These are phyloP conservation scores for Lepus townsendii DNA, from an alignment of 2,797 vertebrate genomes.

Conservation along the genomic window DNA sequence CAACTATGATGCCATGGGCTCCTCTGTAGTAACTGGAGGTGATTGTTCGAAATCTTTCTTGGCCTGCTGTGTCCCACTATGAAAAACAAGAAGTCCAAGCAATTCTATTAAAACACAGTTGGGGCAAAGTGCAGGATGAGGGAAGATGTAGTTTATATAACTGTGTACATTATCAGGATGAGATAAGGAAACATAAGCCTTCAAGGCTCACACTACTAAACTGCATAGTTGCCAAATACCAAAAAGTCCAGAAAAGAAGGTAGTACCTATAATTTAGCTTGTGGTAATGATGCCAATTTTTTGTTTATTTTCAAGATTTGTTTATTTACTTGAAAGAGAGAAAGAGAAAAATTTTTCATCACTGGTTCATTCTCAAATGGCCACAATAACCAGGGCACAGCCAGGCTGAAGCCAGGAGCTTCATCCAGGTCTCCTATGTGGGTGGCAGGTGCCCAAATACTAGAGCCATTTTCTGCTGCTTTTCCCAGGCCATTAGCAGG, in stretches of 20 bases:
- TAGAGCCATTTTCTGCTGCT: too few relatives aligned
- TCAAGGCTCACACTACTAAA: slow-evolving; percentile 57
- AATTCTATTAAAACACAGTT: slow-evolving; percentile 70
- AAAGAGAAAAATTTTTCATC: too few relatives aligned
- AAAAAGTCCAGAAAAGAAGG: slow-evolving; percentile 26
- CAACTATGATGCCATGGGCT: slow-evolving; percentile 99
- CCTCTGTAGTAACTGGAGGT: slow-evolving; percentile 99
- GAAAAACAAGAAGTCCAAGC: slow-evolving; percentile 75
- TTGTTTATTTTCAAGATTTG: too few relatives aligned
- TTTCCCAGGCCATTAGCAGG: too few relatives aligned
- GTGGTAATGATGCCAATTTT: not conserved
- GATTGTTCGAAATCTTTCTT: slow-evolving; percentile 98
- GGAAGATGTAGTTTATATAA: not conserved
- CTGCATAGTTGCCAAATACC: not conserved
- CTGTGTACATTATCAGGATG: not conserved
- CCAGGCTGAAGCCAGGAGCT: too few relatives aligned
- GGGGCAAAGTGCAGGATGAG: not conserved
- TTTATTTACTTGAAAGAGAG: too few relatives aligned
- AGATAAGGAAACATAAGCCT: not conserved
- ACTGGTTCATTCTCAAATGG: too few relatives aligned
- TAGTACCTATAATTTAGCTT: not conserved
- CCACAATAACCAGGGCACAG: too few relatives aligned
- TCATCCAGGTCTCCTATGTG: too few relatives aligned
- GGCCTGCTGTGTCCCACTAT: slow-evolving; percentile 99
- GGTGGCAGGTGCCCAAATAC: too few relatives aligned